A percentile compares a stretch with the other conserved stretches of the same genome.
These are phyloP conservation scores for Sigmodon hispidus DNA, from an alignment of 2,113 vertebrate species.

Conservation along the genomic window DNA sequence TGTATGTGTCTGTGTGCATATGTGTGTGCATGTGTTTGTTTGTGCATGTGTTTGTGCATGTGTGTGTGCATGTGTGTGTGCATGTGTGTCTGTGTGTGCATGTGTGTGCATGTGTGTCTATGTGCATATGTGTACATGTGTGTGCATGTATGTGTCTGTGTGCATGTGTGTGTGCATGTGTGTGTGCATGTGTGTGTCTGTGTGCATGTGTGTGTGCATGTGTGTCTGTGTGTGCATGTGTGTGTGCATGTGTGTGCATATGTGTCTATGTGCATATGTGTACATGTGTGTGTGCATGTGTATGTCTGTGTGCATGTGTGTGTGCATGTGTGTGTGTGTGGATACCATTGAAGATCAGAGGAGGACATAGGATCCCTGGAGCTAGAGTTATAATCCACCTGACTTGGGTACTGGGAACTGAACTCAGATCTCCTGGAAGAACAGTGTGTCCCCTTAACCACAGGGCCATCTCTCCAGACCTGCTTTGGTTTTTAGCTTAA, in stretches of 20 bases:
- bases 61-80: not conserved
- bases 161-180: no score
- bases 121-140: not conserved
- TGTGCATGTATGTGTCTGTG: not conserved
- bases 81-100: not conserved
- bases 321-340: not conserved
- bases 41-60: not conserved
- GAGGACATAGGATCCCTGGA: not conserved
- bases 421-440: not conserved
- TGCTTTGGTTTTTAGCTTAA: slow-evolving; percentile 31
- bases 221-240: no score
- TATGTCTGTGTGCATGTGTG: no score
- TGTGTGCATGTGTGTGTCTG: not conserved
- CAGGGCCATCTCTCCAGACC: not conserved
- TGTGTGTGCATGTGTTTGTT: not conserved
- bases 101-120: not conserved
- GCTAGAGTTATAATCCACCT: not conserved
- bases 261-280: not conserved
- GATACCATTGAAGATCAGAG: not conserved
- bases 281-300: no score
- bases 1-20: not conserved
- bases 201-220: no score
- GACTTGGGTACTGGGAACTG: not conserved
- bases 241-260: not conserved
- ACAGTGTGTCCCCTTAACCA: not conserved